Base-by-base conservation (phyloP, 1,140 invertebrate genomes). In the Diorhabda sublineata region DNA sequence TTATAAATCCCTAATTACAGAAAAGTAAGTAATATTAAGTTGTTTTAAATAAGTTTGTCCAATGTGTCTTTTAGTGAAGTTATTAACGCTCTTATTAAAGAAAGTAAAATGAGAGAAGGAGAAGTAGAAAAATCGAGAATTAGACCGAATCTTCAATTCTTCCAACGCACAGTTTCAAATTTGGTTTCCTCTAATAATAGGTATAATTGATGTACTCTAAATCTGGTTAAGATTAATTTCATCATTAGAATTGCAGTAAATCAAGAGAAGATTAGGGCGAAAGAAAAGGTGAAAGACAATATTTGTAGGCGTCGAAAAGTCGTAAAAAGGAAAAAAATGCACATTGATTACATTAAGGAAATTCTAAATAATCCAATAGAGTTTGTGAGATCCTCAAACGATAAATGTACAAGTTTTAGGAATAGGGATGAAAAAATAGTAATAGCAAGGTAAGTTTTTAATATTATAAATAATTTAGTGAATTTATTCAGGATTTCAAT, bases 141-240 rank as follows among this genome's bases (percentile, higher is more conserved):
- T 4, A 61, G 65, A 42, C 65, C 65, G 3, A 67, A 67, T 60
- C 60, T 67, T 6, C 59, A 67, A 26, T 67, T 67, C 42, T 45
- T 67, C 8, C 65, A 67, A 59, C 45, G 65, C 44, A 67, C 65
- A 5, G 65, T 67, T 26, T 60, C 65, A 45, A 67, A 67, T 59
- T 9, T 67, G 57, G 57, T 67, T 7, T 60, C 57, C n/a, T 67
- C 65, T 42, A 67, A 67, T 60, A 67, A 67, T 44, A 42, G 65
- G 65, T 67, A 47, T 52, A 52, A 52, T 6, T 8, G n/a, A 8
- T 52, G 6, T 8, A 4, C n/a, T 2, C n/a, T n/a, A 52, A 52
- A 52, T n/a, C 47, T 52, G 47, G 5, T 6, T 9, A 8, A 8
- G n/a, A 52, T 52, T n/a, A 3, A 52, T 52, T 52, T 2, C n/a